A percentile compares a stretch with the other conserved stretches of the same genome.
phyloP scores from a whole-genome alignment of 2,797 vertebrate genomes.

The Salmo trutta region DNA sequence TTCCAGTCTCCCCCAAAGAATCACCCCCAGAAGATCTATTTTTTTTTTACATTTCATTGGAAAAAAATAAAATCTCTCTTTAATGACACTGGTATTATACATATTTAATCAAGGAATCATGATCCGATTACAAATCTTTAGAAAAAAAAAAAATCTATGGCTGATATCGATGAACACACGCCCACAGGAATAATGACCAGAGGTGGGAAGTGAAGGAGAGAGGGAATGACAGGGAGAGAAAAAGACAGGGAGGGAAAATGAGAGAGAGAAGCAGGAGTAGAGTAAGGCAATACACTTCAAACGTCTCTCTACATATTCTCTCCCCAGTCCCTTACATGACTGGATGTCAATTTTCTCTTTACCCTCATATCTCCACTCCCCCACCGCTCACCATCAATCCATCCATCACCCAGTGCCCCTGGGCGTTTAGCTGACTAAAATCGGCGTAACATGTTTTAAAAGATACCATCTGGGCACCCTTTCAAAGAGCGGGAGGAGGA shows the following conservation, averaged over 20 bases:
- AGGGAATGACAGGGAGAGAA: not conserved
- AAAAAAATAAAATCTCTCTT: conserved; percentile 28
- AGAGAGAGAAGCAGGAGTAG: conserved; percentile 1
- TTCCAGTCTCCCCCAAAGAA: conserved; percentile 36
- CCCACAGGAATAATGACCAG: conserved; percentile 29
- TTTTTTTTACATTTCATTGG: conserved; percentile 23
- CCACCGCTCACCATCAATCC: conserved; percentile 19
- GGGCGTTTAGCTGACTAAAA: conserved; percentile 54
- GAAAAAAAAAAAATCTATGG: conserved; percentile 50
- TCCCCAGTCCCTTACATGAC: conserved; percentile 32
- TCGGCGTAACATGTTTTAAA: conserved; percentile 55
- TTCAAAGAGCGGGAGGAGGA: conserved; percentile 33
- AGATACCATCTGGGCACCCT: conserved; percentile 41
- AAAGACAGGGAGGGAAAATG: not conserved
- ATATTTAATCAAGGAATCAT: conserved; percentile 34
- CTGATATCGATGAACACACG: conserved; percentile 27
- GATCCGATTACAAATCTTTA: conserved; percentile 12
- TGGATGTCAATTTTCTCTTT: conserved; percentile 40
- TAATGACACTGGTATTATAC: not conserved
- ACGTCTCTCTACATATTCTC: conserved; percentile 6
- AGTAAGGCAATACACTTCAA: not conserved
- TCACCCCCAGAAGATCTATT: conserved; percentile 11
- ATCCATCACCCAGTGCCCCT: conserved; percentile 46
- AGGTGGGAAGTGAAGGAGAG: conserved; percentile 26
- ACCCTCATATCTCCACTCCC: conserved; percentile 30